phyloP scores from a whole-genome alignment of 1,140 invertebrate species.

The Euura saliciscinereae region DNA sequence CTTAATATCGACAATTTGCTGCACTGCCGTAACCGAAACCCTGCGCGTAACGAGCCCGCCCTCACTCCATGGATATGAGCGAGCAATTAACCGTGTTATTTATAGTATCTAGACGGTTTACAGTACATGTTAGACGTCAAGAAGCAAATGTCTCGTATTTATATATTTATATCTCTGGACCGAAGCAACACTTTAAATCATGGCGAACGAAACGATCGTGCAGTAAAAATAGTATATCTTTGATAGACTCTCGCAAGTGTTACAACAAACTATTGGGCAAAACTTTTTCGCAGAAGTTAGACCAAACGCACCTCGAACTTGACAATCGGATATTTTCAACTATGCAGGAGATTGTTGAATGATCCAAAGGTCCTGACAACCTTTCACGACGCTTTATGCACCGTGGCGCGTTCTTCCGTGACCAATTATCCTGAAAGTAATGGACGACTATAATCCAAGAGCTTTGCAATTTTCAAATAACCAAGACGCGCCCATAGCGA shows the following conservation, averaged over 20 bases:
- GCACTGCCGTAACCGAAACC: constrained; percentile 4
- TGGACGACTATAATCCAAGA: neutral
- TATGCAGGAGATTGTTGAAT: neutral
- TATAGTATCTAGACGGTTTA: constrained; percentile 10
- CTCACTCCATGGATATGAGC: neutral
- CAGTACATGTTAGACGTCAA: constrained; percentile 7
- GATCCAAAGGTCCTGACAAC: neutral
- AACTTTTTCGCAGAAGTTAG: neutral
- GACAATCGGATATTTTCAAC: neutral
- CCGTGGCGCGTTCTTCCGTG: neutral
- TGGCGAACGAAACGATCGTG: neutral
- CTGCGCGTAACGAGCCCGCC: neutral
- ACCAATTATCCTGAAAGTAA: constrained; percentile 3
- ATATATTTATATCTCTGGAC: constrained; percentile 1
- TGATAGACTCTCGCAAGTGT: neutral
- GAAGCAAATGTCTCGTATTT: constrained; percentile 7
- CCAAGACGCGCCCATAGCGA: neutral
- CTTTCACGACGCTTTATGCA: neutral
- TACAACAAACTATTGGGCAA: neutral
- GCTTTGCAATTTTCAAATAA: neutral
- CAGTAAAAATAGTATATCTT: neutral
- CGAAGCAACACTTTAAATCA: constrained; percentile 7
- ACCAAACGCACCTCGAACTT: neutral
- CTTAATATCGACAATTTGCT: constrained; percentile 10
- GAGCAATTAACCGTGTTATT: constrained; percentile 14